Conservation (phyloP, 2,888 invertebrate genomes). For the Napeogenes sylphis region DNA sequence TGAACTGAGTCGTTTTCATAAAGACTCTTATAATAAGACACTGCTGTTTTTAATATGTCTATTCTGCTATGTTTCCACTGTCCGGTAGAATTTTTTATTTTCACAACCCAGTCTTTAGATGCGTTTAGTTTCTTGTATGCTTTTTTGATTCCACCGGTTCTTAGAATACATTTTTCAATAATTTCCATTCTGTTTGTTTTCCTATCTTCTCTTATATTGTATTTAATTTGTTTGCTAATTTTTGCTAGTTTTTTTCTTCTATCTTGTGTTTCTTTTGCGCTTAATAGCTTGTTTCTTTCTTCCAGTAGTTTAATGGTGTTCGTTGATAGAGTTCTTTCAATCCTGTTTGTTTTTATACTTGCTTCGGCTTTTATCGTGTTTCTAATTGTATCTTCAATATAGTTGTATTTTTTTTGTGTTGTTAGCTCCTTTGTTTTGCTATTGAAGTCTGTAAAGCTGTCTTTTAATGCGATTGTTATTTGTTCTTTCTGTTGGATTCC, state of each 20-base stretch:
- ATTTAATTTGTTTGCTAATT: neutral
- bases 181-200: conserved; percentile 18
- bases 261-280: neutral
- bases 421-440: no score
- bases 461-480: neutral
- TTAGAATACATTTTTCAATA: conserved; percentile 13
- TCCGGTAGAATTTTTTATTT: conserved; percentile 2
- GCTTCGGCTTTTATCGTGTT: no score
- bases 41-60: no score
- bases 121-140: conserved; percentile 8
- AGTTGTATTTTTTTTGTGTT: no score
- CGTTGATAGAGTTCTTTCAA: conserved; percentile 14
- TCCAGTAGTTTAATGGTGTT: conserved; percentile 20
- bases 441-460: no score
- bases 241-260: neutral
- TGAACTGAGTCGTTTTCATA: no score
- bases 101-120: neutral
- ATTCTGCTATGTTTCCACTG: neutral
- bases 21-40: no score
- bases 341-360: no score
- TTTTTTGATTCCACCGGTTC: conserved; percentile 6
- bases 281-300: conserved; percentile 27
- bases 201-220: conserved; percentile 14
- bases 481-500: conserved; percentile 21
- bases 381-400: no score